phyloP scores from a whole-genome alignment of 2,888 invertebrate genomes.

The Charanyca ferruginea region DNA sequence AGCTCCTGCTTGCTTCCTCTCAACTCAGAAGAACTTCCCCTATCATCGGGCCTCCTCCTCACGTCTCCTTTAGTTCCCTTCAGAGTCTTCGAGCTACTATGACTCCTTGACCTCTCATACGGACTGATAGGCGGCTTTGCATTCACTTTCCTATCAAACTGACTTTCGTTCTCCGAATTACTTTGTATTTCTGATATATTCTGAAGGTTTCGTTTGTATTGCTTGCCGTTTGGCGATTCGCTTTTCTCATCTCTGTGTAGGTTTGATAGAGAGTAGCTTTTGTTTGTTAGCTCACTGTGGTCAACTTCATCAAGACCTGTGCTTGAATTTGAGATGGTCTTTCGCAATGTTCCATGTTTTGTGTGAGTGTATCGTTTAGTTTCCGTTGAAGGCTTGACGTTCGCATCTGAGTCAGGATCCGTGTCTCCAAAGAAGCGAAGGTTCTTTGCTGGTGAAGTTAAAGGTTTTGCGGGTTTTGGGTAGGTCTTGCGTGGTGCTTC shows the following conservation, averaged over 20 bases:
- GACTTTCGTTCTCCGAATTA: conserved; percentile 85
- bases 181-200: conserved; percentile 91
- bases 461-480: conserved; percentile 76
- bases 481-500: conserved; percentile 86
- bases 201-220: conserved; percentile 89
- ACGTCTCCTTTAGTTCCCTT: conserved; percentile 77
- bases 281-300: conserved; percentile 79
- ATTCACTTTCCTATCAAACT: conserved; percentile 75
- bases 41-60: conserved; percentile 71
- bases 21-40: conserved; percentile 81
- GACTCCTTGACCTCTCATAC: conserved; percentile 85
- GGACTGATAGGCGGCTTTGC: conserved; percentile 87
- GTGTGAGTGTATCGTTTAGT: conserved; percentile 77
- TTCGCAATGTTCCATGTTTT: conserved; percentile 80
- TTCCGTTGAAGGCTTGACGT: conserved; percentile 80
- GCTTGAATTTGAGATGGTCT: conserved; percentile 86
- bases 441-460: conserved; percentile 92
- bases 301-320: conserved; percentile 86
- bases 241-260: conserved; percentile 80
- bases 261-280: conserved; percentile 86
- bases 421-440: conserved; percentile 96
- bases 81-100: conserved; percentile 87
- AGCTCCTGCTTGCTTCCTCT: conserved; percentile 85
- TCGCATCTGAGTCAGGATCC: conserved; percentile 94
- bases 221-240: conserved; percentile 79